phyloP scores from a whole-genome alignment of 2,797 vertebrate genomes.

The Acanthurus lineatus region DNA sequence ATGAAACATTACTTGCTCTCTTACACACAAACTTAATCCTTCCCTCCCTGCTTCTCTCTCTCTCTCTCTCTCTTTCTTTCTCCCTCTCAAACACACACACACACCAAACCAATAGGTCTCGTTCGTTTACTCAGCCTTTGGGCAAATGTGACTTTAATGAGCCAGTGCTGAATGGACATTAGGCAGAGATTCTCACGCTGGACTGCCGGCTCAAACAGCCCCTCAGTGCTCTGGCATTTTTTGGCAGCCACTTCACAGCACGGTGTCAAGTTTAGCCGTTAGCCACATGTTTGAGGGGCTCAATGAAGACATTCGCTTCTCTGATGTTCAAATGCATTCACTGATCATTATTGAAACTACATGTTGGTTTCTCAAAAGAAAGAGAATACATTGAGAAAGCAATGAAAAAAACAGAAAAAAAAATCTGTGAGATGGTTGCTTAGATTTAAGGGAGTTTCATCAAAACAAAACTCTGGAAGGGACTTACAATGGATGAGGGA shows the following conservation, averaged over 20 bases:
- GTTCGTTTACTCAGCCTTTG: conserved; percentile 78
- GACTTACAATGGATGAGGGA: neutral
- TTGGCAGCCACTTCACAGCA: conserved; percentile 71
- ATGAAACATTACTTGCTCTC: conserved; percentile 60
- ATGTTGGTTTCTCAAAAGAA: conserved; percentile 5
- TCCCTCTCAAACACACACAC: conserved; percentile 29
- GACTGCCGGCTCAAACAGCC: conserved; percentile 50
- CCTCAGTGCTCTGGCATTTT: conserved; percentile 53
- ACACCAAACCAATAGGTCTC: conserved; percentile 68
- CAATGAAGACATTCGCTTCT: conserved; percentile 50
- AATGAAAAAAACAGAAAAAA: neutral
- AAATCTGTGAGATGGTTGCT: conserved; percentile 1
- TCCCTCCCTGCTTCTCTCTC: neutral
- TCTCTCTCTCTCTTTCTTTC: neutral
- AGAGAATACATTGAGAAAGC: neutral
- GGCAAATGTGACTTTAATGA: conserved; percentile 84
- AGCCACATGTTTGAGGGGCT: conserved; percentile 65
- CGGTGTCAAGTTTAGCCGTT: conserved; percentile 62
- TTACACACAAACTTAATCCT: conserved; percentile 48
- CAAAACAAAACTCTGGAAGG: neutral
- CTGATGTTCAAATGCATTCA: conserved; percentile 35
- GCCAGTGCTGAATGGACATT: conserved; percentile 79
- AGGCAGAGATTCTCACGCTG: conserved; percentile 75
- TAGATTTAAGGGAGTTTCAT: conserved; percentile 20
- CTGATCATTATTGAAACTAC: conserved; percentile 19